A percentile compares a stretch with the other conserved stretches of the same genome.
Conservation (phyloP, 2,888 invertebrate genomes). For the Rhingia rostrata region DNA sequence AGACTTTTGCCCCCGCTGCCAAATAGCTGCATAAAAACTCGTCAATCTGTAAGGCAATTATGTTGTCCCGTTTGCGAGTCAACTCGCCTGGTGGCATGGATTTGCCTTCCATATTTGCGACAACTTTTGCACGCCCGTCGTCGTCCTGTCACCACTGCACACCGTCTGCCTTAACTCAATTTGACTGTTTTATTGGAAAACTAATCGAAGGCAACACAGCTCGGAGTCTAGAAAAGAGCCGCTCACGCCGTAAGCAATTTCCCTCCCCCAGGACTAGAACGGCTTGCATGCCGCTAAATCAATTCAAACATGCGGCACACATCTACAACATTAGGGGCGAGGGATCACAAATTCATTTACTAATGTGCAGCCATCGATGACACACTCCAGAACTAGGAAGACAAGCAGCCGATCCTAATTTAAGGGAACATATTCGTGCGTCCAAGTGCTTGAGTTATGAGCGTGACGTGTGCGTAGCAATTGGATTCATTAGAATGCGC, state of each 20-base stretch:
- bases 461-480: constrained; percentile 54
- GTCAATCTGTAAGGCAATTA: constrained; percentile 72
- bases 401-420: constrained; percentile 4
- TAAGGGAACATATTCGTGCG: constrained; percentile 15
- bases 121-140: constrained; percentile 30
- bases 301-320: constrained; percentile 47
- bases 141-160: background rate
- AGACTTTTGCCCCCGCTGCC: constrained; percentile 21
- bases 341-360: constrained; percentile 55
- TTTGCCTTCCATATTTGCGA: constrained; percentile 52
- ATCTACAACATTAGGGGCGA: constrained; percentile 58
- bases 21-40: constrained; percentile 53
- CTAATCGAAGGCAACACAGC: background rate
- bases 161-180: constrained; percentile 43
- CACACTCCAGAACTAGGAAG: constrained; percentile 18
- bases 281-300: constrained; percentile 43
- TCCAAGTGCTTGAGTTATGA: constrained; percentile 44
- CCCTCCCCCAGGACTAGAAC: constrained; percentile 1
- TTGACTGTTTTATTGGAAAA: constrained; percentile 34
- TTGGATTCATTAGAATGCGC: constrained; percentile 72
- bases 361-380: constrained; percentile 60
- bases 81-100: constrained; percentile 11
- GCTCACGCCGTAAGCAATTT: background rate
- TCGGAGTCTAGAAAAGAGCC: no score
- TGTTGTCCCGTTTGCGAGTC: constrained; percentile 59